Evolutionary conservation across 2,797 vertebrate genomes (phyloP).

Genomic region (Hylomyscus alleni): DNA sequence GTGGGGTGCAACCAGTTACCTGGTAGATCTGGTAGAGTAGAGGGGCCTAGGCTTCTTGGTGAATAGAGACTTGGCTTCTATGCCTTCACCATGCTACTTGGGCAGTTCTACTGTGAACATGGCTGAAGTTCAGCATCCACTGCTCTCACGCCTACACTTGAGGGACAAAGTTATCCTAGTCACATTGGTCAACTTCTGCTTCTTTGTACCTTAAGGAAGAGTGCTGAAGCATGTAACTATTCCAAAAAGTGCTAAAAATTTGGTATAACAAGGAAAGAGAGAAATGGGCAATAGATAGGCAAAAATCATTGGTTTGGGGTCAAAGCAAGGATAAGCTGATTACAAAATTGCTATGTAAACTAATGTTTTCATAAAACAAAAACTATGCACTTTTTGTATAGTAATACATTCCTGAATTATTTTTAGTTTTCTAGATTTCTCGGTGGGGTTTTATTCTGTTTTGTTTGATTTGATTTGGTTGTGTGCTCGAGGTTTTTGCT

Average conservation of each 20-base stretch:
- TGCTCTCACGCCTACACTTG: not conserved
- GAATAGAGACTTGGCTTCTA: not conserved
- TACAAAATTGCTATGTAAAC: not conserved
- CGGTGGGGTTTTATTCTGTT: not conserved
- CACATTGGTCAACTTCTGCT: not conserved
- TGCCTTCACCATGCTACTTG: not conserved
- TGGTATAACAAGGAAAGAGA: not conserved
- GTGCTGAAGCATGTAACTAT: not conserved
- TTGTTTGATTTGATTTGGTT: not conserved
- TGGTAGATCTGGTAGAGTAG: not conserved
- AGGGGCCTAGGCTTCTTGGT: not conserved
- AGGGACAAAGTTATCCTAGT: not conserved
- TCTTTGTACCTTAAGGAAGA: not conserved
- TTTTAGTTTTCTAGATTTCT: not conserved
- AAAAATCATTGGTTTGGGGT: not conserved
- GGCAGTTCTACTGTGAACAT: not conserved
- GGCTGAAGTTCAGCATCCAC: not conserved
- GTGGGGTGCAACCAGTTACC: not conserved
- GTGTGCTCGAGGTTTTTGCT: not conserved
- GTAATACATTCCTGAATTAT: conserved; percentile 41
- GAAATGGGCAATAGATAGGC: not conserved
- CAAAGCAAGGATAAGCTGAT: not conserved
- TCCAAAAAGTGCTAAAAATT: not conserved
- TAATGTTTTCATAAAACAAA: not conserved
- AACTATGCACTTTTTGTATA: not conserved